Base-by-base conservation (phyloP, 1,140 invertebrate species). In the Ylistrum balloti region DNA sequence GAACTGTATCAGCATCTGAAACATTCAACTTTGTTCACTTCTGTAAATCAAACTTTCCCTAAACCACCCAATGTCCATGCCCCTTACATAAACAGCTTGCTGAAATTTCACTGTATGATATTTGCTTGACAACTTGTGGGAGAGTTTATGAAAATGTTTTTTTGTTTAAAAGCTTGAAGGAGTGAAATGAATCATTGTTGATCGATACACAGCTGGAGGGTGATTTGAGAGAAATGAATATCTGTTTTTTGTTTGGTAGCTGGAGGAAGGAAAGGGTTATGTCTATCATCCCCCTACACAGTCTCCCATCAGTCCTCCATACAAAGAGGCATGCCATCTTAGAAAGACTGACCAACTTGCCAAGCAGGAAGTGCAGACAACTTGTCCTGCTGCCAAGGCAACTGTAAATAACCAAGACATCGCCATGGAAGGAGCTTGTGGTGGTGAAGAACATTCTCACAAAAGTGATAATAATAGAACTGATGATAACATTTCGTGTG, bases 301-400 rank as follows among this genome's bases (percentile, higher is more conserved):
- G 94, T 93, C 94, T 0, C 97, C 97, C 5, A 97, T 97, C 33
- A 95, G 97, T 89, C 97, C 97, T 17, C 97, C 97, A 0, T 97
- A 97, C 94, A 95, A 97, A 92, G 95, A 96, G 92, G 97, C 97
- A 7, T 95, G 96, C 92, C 87, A 95, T 33, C 93, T 97, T 13
- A 96, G 96, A 45, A 96, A 94, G 85, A 92, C 91, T 1, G 95
- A 96, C 90, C 89, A 92, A 90, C 92, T 96, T 13, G 89, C 93
- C 20, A 96, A 96, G 90, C 94, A 93, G 87, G 88, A 33, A 89
- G 56, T 85, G 20, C 56, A 56, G 74, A 89, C 34, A 85, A 33
- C 85, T 74, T 33, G 86, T 87, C 41, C 48, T 13, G 32, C 45
- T 45, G 22, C 41, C 38, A 32, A 45, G 33, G 28, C 48, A 41